Percentiles rank a stretch among this genome's conserved stretches.
phyloP scores from a whole-genome alignment of 2,113 vertebrate genomes.

The Bettongia penicillata region DNA sequence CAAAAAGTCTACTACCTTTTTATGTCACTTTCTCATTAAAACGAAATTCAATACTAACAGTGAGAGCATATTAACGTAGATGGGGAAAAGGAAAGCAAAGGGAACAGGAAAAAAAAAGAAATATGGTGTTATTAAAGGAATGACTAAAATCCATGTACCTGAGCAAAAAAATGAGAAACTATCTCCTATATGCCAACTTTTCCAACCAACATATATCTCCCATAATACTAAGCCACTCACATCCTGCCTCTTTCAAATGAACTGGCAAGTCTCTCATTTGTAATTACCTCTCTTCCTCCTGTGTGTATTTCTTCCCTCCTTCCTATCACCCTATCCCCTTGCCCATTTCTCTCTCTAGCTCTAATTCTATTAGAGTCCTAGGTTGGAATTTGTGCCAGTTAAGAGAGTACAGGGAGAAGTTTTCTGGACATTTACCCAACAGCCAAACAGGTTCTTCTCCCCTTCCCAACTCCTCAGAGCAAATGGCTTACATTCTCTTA shows the following conservation, averaged over 20 bases:
- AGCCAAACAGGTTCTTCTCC: neutral
- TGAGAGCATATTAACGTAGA: constrained; percentile 30
- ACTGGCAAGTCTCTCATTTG: neutral
- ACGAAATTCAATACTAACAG: constrained; percentile 47
- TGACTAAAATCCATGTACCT: constrained; percentile 13
- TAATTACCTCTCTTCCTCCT: neutral
- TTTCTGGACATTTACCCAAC: neutral
- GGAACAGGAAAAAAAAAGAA: neutral
- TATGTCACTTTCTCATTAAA: constrained; percentile 43
- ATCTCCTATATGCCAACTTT: constrained; percentile 27
- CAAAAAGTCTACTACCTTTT: constrained; percentile 47
- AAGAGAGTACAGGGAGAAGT: neutral
- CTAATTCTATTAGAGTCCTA: neutral
- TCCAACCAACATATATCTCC: constrained; percentile 31
- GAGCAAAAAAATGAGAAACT: neutral
- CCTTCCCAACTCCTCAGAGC: neutral
- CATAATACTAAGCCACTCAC: neutral
- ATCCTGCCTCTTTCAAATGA: neutral
- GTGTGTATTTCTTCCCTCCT: neutral
- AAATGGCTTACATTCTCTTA: neutral
- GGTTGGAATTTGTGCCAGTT: neutral
- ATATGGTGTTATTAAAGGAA: neutral
- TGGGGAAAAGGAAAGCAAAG: constrained; percentile 45
- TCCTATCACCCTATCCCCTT: neutral
- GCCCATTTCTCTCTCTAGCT: neutral